Percentiles rank a stretch among this genome's conserved stretches.
phyloP scores from a whole-genome alignment of 2,888 invertebrate species.

The Trichopria drosophilae region DNA sequence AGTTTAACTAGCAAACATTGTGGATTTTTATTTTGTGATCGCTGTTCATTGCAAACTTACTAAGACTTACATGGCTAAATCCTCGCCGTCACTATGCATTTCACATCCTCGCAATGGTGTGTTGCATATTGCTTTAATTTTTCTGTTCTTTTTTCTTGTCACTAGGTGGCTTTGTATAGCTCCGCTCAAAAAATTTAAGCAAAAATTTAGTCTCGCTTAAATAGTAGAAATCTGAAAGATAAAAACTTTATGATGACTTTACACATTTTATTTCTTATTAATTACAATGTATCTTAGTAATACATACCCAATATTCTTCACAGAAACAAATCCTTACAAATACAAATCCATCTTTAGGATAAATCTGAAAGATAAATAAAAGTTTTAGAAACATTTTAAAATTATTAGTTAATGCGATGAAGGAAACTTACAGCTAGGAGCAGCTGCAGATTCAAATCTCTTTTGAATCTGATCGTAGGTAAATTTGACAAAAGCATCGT shows the following conservation, averaged over 20 bases:
- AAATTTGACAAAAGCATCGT: conserved; percentile 98
- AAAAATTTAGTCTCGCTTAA: conserved; percentile 49
- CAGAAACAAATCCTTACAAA: conserved; percentile 50
- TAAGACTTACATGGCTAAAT: conserved; percentile 48
- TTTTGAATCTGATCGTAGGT: conserved; percentile 95
- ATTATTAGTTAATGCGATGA: not conserved
- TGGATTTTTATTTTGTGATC: conserved; percentile 46
- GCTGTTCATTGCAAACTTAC: conserved; percentile 46
- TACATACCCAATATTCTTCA: conserved; percentile 53
- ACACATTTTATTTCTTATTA: conserved; percentile 1
- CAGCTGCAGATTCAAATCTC: conserved; percentile 55
- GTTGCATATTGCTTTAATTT: conserved; percentile 32
- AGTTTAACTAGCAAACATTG: conserved; percentile 53
- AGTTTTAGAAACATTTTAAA: not conserved
- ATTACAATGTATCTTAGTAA: conserved; percentile 2
- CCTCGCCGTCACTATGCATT: conserved; percentile 37
- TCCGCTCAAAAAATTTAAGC: conserved; percentile 45
- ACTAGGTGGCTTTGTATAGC: conserved; percentile 43
- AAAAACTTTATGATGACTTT: conserved; percentile 4
- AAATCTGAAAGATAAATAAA: conserved; percentile 47
- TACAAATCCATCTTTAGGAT: conserved; percentile 53
- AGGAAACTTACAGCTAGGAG: conserved; percentile 53
- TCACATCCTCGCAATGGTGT: conserved; percentile 35
- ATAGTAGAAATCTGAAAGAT: conserved; percentile 53
- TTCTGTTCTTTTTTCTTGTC: conserved; percentile 35